Conservation (phyloP, 2,797 vertebrate genomes). For the Danio albolineatus region DNA sequence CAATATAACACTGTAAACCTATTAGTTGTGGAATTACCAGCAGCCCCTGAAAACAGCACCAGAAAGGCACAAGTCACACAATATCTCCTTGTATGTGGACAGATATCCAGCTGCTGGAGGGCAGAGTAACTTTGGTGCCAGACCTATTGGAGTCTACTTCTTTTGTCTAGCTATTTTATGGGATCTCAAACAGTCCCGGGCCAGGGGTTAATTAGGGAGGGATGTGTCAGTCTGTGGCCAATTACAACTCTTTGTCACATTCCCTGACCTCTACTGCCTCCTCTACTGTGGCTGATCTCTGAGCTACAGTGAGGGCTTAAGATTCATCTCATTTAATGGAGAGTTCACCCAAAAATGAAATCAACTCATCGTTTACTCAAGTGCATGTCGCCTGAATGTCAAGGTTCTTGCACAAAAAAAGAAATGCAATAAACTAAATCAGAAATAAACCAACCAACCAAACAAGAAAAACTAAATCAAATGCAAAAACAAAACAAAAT, state of each 20-base stretch:
- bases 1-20: slow-evolving; percentile 28
- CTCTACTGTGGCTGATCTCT: slow-evolving; percentile 16
- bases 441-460: too few species aligned
- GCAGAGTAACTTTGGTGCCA: slow-evolving; percentile 69
- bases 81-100: slow-evolving; percentile 42
- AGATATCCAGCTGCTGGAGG: slow-evolving; percentile 52
- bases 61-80: slow-evolving; percentile 48
- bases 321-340: background rate
- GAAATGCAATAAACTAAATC: too few species aligned
- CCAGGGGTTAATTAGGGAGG: slow-evolving; percentile 67
- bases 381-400: too few species aligned
- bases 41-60: slow-evolving; percentile 41
- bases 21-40: slow-evolving; percentile 35
- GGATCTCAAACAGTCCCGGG: slow-evolving; percentile 71
- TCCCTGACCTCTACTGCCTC: slow-evolving; percentile 61
- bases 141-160: slow-evolving; percentile 56
- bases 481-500: too few species aligned
- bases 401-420: too few species aligned
- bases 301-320: slow-evolving; percentile 6
- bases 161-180: slow-evolving; percentile 58
- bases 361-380: background rate
- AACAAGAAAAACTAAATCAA: too few species aligned
- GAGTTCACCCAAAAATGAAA: slow-evolving; percentile 1
- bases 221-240: slow-evolving; percentile 56
- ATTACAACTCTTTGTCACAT: slow-evolving; percentile 64